Conservation (phyloP, 35 echinoderm and acorn worm genomes). For the Apostichopus parvimensis region DNA sequence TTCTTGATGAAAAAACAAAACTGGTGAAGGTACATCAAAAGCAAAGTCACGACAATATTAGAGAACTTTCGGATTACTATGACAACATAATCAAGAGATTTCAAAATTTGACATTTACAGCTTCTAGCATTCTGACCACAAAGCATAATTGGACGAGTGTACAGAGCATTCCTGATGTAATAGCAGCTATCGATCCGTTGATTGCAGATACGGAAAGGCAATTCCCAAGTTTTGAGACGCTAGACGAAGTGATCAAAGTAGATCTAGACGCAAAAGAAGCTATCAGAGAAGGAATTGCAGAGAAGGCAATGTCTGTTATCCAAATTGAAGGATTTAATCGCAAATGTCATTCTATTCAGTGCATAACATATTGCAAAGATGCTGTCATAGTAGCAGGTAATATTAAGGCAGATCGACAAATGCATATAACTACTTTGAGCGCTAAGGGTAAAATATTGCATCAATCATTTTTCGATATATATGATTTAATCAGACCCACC, state of each 20-base stretch:
- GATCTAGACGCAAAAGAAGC: neutral
- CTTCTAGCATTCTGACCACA: neutral
- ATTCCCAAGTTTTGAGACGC: neutral
- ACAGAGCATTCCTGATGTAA: conserved; percentile 22
- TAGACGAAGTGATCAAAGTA: neutral
- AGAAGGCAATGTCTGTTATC: neutral
- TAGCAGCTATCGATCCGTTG: conserved; percentile 17
- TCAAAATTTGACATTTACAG: neutral
- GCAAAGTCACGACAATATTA: neutral
- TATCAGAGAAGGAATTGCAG: no score
- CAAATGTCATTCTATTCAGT: neutral
- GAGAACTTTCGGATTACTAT: neutral
- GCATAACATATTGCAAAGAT: no score
- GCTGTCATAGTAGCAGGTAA: neutral
- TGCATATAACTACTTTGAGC: neutral
- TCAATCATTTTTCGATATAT: neutral
- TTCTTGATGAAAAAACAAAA: neutral
- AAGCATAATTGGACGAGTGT: conserved; percentile 22
- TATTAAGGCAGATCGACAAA: neutral
- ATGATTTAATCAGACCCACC: neutral
- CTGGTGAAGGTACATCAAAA: neutral
- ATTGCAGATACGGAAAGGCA: neutral
- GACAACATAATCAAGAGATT: neutral
- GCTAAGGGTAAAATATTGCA: neutral
- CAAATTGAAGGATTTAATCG: neutral